Evolutionary conservation across 2,113 vertebrate genomes (phyloP).

Genomic region (Calonectris borealis): DNA sequence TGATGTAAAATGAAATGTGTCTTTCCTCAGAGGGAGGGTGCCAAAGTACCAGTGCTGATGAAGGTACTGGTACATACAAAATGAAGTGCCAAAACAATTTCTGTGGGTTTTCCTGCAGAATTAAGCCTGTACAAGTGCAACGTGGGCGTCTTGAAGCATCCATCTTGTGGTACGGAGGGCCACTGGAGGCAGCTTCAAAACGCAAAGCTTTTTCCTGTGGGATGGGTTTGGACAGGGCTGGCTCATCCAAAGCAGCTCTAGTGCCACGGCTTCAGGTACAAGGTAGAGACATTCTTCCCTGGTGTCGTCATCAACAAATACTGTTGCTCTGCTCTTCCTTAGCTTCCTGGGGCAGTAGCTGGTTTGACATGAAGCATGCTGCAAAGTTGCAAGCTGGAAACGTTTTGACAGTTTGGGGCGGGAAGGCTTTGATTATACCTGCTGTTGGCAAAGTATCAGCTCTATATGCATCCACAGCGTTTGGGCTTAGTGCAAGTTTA

Average conservation of each 20-base stretch:
- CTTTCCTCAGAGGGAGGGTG: background rate
- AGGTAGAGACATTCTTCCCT: background rate
- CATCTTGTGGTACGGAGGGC: accelerated
- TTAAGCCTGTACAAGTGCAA: background rate
- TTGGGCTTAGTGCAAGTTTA: background rate
- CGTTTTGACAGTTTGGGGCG: accelerated
- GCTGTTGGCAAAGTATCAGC: background rate
- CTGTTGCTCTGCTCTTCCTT: background rate
- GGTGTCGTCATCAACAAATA: background rate
- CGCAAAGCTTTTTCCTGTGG: background rate
- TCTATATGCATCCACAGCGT: background rate
- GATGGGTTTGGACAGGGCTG: background rate
- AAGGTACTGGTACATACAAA: background rate
- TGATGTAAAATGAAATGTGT: background rate
- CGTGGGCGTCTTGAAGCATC: background rate
- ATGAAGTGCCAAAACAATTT: background rate
- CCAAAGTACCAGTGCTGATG: background rate
- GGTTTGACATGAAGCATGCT: background rate
- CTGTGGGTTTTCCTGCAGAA: background rate
- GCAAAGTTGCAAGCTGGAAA: background rate
- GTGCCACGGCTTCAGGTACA: background rate
- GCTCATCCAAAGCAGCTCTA: background rate
- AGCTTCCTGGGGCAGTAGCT: background rate
- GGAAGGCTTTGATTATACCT: background rate
- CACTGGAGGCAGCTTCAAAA: background rate